A percentile compares a stretch with the other conserved stretches of the same genome.
Evolutionary conservation across 2,888 invertebrate genomes (phyloP).

Genomic region (Dione juno): DNA sequence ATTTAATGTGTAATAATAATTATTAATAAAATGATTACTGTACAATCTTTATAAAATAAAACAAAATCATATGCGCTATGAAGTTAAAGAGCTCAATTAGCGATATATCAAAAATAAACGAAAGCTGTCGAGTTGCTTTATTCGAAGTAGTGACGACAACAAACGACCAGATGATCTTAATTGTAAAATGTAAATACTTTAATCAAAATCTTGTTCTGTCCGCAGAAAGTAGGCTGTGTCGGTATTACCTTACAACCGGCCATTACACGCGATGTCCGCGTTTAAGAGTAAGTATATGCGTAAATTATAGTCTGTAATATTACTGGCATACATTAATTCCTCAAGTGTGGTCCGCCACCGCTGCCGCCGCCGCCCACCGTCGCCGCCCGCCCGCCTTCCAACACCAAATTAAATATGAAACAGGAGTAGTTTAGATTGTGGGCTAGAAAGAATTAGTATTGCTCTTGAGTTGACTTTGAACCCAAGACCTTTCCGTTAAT

Average conservation of each 20-base stretch:
- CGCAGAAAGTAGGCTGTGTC: slow-evolving; percentile 27
- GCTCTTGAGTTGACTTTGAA: not conserved
- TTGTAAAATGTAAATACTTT: slow-evolving; percentile 33
- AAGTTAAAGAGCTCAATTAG: not conserved
- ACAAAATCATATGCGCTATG: not conserved
- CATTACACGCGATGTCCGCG: slow-evolving; percentile 41
- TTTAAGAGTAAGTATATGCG: slow-evolving; percentile 53
- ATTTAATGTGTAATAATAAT: too few species aligned
- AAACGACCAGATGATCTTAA: slow-evolving; percentile 2
- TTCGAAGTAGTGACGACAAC: not conserved
- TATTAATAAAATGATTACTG: too few species aligned
- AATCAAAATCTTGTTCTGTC: slow-evolving; percentile 25
- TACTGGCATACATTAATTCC: slow-evolving; percentile 60
- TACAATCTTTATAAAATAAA: not conserved
- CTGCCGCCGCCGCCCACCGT: slow-evolving; percentile 30
- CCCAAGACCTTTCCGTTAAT: not conserved
- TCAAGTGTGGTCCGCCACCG: slow-evolving; percentile 61
- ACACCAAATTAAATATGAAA: slow-evolving; percentile 45
- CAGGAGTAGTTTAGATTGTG: slow-evolving; percentile 39
- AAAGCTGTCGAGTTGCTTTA: not conserved
- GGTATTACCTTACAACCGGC: slow-evolving; percentile 40
- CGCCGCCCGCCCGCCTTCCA: slow-evolving; percentile 26
- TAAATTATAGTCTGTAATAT: slow-evolving; percentile 55
- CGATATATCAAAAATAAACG: not conserved
- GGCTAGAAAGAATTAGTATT: not conserved